Evolutionary conservation across 2,797 vertebrate species (phyloP), one percentile per base, ranked within the genome.

Genomic region (Danio choprae): DNA sequence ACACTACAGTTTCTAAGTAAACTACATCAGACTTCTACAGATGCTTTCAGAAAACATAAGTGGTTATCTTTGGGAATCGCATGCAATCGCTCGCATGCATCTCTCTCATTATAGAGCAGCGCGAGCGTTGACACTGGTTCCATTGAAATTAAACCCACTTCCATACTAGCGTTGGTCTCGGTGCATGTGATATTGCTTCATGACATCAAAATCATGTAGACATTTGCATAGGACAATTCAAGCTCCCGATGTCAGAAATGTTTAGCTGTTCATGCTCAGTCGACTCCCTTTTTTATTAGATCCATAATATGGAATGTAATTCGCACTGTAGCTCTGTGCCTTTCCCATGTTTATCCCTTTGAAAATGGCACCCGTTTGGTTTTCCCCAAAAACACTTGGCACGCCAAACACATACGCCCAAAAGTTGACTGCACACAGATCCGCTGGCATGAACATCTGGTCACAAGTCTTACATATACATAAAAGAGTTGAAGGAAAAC

Each of bases 381-480:
- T 56, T 77, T 44, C 12, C 13, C 65, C 15, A 68, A 16, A 56
- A 62, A 62, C 59, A 62, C 36, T 16, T 20, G 55, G 36, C 41
- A 56, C 18, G 2, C 7, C 69, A 41, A 65, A 29, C 29, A 41
- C 16, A 72, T 41, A 79, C 48, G 11, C 44, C 78, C 43, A 41
- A 55, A 63, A 41, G 53, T 58, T 59, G 56, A 18, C 40, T 58
- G 43, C 73, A 65, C 20, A 50, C 62, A 50, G 13, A 43, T 67
- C 46, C 20, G 65, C 56, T 80, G 81, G 82, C 67, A 71, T 59
- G n/a, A 82, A 82, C 85, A 86, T 84, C 80, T 84, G 80, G 80
- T 65, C 69, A 74, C 63, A 51, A 64, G 41, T 83, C 69, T 72
- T 71, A 65, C 65, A 74, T 74, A 84, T 74, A 82, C 38, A 80